Base-by-base conservation (phyloP, 1,140 invertebrate species). In the Microvelia longipes region DNA sequence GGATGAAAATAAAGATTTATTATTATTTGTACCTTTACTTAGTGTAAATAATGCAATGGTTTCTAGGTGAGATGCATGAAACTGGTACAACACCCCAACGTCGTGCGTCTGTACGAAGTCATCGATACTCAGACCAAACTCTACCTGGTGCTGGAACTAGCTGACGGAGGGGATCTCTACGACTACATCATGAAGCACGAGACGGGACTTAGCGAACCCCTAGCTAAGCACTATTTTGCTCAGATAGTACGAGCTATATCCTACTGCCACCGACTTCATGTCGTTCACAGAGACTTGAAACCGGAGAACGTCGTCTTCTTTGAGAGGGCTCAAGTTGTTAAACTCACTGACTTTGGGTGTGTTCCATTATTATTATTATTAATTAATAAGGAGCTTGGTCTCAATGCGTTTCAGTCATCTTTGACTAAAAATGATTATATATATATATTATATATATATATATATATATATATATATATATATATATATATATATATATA, bases 261-360 rank as follows among this genome's bases (percentile, higher is more conserved):
- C 67, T 98, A 98, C 81, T 99, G 98, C 83, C 96, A 99, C 84
- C 90, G 92, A 80, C 84, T 94, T 29, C 91, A 94, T 78, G 92
- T 96, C 19, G 91, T 94, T 26, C 93, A 94, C 80, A 86, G 98
- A 71, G 98, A 99, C 81, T 83, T 99, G 70, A 98, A 99, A 81
- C 96, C 96, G 24, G 97, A 98, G 82, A 99, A 99, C 84, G 95
- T 99, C 65, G 94, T 99, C 1, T 98, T 99, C 81, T 98, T 98
- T 80, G 93, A 98, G 82, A 96, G 96, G 81, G 82, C 94, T 71
- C 96, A 95, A 66, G 86, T 96, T 77, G 97, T 99, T 1, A 99
- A 99, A 84, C 84, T 99, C 69, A 99, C 98, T 67, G 98, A 99
- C 81, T 99, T 99, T 84, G 97, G 98, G 75, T 77, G 50, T 72